These are phyloP conservation scores for Microcebus lehilahytsara DNA, from an alignment of 2,113 vertebrate species.

Conservation along the genomic window DNA sequence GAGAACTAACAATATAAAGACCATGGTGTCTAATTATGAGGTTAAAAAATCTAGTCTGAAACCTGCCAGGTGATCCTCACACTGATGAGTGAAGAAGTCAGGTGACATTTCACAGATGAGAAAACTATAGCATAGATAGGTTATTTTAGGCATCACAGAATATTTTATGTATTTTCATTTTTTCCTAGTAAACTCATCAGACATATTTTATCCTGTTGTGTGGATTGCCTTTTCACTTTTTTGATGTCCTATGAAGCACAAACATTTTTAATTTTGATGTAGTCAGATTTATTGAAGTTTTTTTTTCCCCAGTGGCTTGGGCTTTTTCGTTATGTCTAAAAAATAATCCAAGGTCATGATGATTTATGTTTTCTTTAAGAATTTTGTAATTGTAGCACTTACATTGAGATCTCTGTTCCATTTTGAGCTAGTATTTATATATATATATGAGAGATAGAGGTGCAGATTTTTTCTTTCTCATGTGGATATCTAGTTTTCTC, in stretches of 20 bases:
- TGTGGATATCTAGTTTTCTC: too few relatives aligned
- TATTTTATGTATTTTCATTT: not conserved
- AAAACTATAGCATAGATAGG: not conserved
- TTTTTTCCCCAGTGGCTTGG: not conserved
- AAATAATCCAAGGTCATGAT: not conserved
- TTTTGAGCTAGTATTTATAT: not conserved
- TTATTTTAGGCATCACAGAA: not conserved
- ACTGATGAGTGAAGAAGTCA: not conserved
- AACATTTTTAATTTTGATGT: not conserved
- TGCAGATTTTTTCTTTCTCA: not conserved
- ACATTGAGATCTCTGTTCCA: not conserved
- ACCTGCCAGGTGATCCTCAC: not conserved
- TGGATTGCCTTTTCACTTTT: not conserved
- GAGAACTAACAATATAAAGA: not conserved
- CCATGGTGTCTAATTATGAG: not conserved
- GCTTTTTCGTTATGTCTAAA: not conserved
- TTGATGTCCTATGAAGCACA: not conserved
- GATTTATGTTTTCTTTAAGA: not conserved
- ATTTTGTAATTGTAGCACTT: not conserved
- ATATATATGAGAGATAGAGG: not conserved
- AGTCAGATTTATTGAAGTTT: not conserved
- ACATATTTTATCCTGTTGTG: not conserved
- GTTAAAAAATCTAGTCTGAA: not conserved
- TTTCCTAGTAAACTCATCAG: not conserved
- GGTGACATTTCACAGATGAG: not conserved